Base-by-base conservation (phyloP, 2,888 invertebrate species). In the Polyploca ridens region DNA sequence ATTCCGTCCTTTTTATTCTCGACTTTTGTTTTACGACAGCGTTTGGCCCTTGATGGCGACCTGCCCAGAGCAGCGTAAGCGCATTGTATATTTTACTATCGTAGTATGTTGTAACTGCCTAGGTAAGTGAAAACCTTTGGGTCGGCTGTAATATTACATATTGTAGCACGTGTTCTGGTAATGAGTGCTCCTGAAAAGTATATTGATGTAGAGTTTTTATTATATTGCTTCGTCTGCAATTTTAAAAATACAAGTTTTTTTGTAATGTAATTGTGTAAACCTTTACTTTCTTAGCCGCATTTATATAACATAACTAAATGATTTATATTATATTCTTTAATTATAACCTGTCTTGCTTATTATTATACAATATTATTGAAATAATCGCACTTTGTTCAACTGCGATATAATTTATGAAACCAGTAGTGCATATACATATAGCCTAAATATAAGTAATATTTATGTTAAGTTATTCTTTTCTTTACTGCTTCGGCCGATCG, bases 1-100 rank as follows among this genome's bases (percentile, higher is more conserved):
- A 93, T 92, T 91, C 90, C 87, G 89, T 90, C 90, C 90, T 86
- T 92, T 91, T 90, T 90, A 90, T 91, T 90, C 87, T 87, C 82
- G 81, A 83, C 79, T 84, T 86, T 89, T 90, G 89, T 91, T 92
- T 91, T 92, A 91, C 90, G 90, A 90, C 87, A 87, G 86, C 83
- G 87, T 90, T 90, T 88, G 88, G 81, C 86, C 85, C 81, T 80
- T 85, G 85, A 89, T 90, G 85, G 86, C 84, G 84, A 88, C 88
- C 84, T 89, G 84, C 75, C 79, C 82, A 77, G 74, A 82, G 79
- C 83, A 76, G 83, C 84, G 84, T 86, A 80, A 82, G 86, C 87
- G 86, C 86, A 89, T 88, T 88, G 86, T 87, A 86, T 87, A 14
- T 86, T 89, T 88, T 86, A 86, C 81, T 84, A 72, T 77, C 82